A percentile compares a stretch with the other conserved stretches of the same genome.
Conservation (phyloP, 2,113 vertebrate species). For the Anser brachyrhynchus region DNA sequence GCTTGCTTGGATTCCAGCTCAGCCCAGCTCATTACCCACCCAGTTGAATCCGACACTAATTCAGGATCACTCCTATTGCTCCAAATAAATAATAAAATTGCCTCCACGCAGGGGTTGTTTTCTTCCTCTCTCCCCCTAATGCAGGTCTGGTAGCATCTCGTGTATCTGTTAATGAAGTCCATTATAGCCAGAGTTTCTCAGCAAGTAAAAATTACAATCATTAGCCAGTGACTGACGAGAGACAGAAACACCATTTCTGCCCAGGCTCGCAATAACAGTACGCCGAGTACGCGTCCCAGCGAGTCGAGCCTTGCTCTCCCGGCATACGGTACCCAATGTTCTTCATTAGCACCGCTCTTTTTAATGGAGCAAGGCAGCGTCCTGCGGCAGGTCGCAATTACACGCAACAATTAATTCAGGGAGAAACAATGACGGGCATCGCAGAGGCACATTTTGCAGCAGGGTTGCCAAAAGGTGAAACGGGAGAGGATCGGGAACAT, state of each 20-base stretch:
- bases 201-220: conserved; percentile 45
- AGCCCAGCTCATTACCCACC: conserved; percentile 41
- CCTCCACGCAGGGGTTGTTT: conserved; percentile 29
- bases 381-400: conserved; percentile 32
- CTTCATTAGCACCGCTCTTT: conserved; percentile 54
- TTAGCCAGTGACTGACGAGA: conserved; percentile 23
- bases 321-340: conserved; percentile 56
- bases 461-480: background rate
- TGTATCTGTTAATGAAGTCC: conserved; percentile 29
- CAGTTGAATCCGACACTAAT: background rate
- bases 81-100: conserved; percentile 50
- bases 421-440: background rate
- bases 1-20: conserved; percentile 15
- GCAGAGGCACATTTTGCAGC: background rate
- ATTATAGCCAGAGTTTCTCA: conserved; percentile 32
- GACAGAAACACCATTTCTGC: background rate
- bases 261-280: background rate
- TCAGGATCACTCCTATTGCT: conserved; percentile 18
- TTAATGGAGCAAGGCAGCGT: background rate
- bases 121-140: conserved; percentile 21
- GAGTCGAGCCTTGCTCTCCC: background rate
- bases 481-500: background rate
- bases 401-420: conserved; percentile 33
- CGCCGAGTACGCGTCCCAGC: background rate
- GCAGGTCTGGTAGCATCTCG: background rate